Evolutionary conservation across 2,888 invertebrate genomes (phyloP).

Genomic region (Enchytraeus crypticus): DNA sequence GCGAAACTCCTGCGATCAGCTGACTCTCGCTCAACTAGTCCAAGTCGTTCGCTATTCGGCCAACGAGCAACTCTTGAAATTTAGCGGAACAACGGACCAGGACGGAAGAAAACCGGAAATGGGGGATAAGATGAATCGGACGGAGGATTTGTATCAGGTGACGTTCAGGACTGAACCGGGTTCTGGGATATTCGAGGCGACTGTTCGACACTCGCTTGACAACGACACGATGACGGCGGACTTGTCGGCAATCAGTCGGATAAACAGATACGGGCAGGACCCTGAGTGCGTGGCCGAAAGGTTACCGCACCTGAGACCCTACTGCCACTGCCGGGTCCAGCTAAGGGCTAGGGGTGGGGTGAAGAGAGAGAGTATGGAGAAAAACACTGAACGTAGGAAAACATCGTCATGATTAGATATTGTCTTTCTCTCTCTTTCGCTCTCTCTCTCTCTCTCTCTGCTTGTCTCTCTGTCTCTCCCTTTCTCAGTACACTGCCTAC

Average conservation of each 20-base stretch:
- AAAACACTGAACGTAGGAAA: too few species aligned
- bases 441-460: too few species aligned
- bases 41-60: slow-evolving; percentile 18
- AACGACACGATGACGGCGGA: too few species aligned
- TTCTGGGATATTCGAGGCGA: slow-evolving; percentile 71
- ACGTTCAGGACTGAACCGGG: neutral
- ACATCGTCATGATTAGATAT: too few species aligned
- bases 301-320: slow-evolving; percentile 63
- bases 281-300: slow-evolving; percentile 67
- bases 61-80: slow-evolving; percentile 56
- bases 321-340: slow-evolving; percentile 63
- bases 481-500: too few species aligned
- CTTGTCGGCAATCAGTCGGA: slow-evolving; percentile 54
- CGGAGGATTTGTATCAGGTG: slow-evolving; percentile 63
- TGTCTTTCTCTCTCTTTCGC: too few species aligned
- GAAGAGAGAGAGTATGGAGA: too few species aligned
- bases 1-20: slow-evolving; percentile 9
- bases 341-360: too few species aligned
- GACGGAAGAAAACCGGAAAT: slow-evolving; percentile 80
- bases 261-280: slow-evolving; percentile 72
- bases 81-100: slow-evolving; percentile 63
- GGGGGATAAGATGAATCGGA: slow-evolving; percentile 56
- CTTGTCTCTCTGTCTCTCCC: too few species aligned
- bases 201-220: too few species aligned
- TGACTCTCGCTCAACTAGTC: slow-evolving; percentile 11